Conservation (phyloP, 2,797 vertebrate species). For the Pyrocephalus nanus region DNA sequence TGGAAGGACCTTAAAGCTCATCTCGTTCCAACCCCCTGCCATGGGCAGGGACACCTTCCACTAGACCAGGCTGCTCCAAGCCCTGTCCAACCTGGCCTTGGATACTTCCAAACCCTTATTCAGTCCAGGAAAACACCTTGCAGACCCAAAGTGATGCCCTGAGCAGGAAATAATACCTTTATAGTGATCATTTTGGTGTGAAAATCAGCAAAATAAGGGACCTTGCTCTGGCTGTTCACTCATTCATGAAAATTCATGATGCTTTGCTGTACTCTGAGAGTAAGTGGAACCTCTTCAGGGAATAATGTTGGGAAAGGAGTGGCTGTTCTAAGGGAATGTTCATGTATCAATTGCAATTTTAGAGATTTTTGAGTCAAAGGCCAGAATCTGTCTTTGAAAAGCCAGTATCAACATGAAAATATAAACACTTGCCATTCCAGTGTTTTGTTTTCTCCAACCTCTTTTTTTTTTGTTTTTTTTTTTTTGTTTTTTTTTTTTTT, state of each 20-base stretch:
- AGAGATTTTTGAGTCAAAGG: not conserved
- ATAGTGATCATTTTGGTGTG: not conserved
- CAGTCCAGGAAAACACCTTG: not conserved
- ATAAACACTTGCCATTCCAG: not conserved
- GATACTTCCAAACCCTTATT: not conserved
- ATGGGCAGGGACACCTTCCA: not conserved
- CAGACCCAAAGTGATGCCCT: not conserved
- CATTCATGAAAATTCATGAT: conserved; percentile 25
- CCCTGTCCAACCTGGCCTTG: not conserved
- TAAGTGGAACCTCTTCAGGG: not conserved
- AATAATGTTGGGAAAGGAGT: not conserved
- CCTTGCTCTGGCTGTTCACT: not conserved
- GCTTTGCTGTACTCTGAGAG: not conserved
- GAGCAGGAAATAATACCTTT: not conserved
- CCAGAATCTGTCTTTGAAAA: not conserved
- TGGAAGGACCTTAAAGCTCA: not conserved
- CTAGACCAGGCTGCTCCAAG: not conserved
- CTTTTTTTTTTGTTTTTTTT: fast-evolving
- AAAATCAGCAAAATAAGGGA: not conserved
- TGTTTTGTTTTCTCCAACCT: not conserved
- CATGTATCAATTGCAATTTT: not conserved
- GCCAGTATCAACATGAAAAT: not conserved
- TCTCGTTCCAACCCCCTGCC: not conserved
- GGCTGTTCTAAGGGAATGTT: not conserved
- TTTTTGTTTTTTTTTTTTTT: not conserved